A percentile compares a stretch with the other conserved stretches of the same genome.
Evolutionary conservation across 2,888 invertebrate genomes (phyloP).

Genomic region (Athalia circularis): DNA sequence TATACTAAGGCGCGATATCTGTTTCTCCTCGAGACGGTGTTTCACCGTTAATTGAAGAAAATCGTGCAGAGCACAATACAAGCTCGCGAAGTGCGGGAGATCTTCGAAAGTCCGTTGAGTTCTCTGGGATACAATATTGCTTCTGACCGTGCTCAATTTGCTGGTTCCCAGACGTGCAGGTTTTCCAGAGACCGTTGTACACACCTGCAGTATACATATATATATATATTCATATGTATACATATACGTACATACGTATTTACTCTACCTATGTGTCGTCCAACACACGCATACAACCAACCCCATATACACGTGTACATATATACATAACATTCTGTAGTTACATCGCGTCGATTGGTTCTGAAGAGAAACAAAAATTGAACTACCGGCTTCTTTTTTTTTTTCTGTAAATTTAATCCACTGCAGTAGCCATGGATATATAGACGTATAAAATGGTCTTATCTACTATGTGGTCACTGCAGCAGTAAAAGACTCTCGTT

Average conservation of each 20-base stretch:
- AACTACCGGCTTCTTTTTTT: background rate
- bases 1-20: background rate
- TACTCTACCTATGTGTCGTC: too few species aligned
- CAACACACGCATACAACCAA: too few species aligned
- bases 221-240: too few species aligned
- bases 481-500: background rate
- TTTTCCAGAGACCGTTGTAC: background rate
- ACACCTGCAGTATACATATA: background rate
- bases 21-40: background rate
- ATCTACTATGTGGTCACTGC: too few species aligned
- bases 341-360: slow-evolving; percentile 18
- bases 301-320: too few species aligned
- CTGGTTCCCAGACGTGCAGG: background rate
- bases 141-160: slow-evolving; percentile 26
- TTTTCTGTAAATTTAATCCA: background rate
- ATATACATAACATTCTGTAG: too few species aligned
- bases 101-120: slow-evolving; percentile 1
- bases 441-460: too few species aligned
- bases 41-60: slow-evolving; percentile 15
- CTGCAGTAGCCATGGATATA: too few species aligned
- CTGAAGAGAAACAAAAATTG: background rate
- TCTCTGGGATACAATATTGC: slow-evolving; percentile 17
- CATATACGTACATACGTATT: too few species aligned
- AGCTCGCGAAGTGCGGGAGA: too few species aligned
- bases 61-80: background rate